These are phyloP conservation scores for Glaucomys volans DNA, from an alignment of 2,113 vertebrate genomes.

Conservation along the genomic window DNA sequence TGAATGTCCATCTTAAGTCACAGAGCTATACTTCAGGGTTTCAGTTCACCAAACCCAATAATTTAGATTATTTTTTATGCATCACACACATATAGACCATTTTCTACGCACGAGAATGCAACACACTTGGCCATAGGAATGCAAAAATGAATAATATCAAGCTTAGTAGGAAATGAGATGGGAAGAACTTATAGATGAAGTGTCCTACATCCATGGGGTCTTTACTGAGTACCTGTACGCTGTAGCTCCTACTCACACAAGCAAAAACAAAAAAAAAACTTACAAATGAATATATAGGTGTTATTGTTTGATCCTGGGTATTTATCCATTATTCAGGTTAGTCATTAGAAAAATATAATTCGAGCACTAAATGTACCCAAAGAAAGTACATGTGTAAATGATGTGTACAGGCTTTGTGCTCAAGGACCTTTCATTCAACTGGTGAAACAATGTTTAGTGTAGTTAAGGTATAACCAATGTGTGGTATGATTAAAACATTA, in stretches of 20 bases:
- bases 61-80: not conserved
- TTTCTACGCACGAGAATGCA: not conserved
- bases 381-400: not conserved
- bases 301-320: not conserved
- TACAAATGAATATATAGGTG: not conserved
- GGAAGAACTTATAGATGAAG: not conserved
- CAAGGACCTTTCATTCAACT: not conserved
- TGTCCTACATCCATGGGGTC: not conserved
- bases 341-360: not conserved
- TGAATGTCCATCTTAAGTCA: not conserved
- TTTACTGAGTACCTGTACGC: not conserved
- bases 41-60: not conserved
- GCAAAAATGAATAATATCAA: not conserved
- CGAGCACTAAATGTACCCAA: not conserved
- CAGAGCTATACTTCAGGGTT: not conserved
- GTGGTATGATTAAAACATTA: not conserved
- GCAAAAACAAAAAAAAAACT: not conserved
- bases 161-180: not conserved
- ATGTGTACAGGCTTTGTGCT: not conserved
- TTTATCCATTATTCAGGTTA: slow-evolving; percentile 48
- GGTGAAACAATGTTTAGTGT: not conserved
- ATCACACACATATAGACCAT: not conserved
- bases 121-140: not conserved
- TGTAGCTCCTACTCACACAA: not conserved
- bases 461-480: not conserved